phyloP scores from a whole-genome alignment of 2,888 invertebrate genomes.

The Hirtodrosophila confusa region DNA sequence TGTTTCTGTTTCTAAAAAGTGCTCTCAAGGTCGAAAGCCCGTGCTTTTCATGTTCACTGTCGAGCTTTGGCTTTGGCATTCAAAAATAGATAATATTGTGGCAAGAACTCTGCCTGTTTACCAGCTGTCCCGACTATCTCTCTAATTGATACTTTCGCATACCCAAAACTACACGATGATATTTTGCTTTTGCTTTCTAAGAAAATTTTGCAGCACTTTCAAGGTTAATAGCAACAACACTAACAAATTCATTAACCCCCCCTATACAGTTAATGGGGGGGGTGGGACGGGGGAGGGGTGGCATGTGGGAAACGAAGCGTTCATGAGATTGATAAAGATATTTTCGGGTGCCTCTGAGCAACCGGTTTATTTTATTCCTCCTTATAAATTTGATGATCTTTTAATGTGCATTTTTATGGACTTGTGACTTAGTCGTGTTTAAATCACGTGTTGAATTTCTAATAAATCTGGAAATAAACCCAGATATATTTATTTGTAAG shows the following conservation, averaged over 20 bases:
- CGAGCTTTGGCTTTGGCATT: conserved; percentile 74
- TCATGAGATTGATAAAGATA: conserved; percentile 6
- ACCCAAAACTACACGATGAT: conserved; percentile 22
- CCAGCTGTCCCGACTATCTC: conserved; percentile 64
- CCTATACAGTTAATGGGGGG: no score
- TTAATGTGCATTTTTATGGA: conserved; percentile 35
- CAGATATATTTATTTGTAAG: not conserved
- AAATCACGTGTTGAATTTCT: conserved; percentile 38
- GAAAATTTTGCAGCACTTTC: conserved; percentile 44
- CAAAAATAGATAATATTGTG: conserved; percentile 60
- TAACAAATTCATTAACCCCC: conserved; percentile 29
- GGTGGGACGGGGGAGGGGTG: not conserved
- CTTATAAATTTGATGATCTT: conserved; percentile 42
- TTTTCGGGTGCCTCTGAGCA: conserved; percentile 10
- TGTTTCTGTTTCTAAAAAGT: conserved; percentile 34
- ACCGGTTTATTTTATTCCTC: conserved; percentile 22
- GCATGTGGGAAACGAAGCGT: not conserved
- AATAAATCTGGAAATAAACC: not conserved
- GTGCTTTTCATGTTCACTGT: conserved; percentile 64
- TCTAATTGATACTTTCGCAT: conserved; percentile 57
- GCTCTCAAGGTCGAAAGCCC: conserved; percentile 43
- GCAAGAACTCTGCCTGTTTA: conserved; percentile 38
- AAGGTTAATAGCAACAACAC: conserved; percentile 53
- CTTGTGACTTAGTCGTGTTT: conserved; percentile 27
- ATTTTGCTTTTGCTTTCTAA: conserved; percentile 33